These are phyloP conservation scores for Diplodus sargus DNA, from an alignment of 2,797 vertebrate genomes.

Conservation along the genomic window DNA sequence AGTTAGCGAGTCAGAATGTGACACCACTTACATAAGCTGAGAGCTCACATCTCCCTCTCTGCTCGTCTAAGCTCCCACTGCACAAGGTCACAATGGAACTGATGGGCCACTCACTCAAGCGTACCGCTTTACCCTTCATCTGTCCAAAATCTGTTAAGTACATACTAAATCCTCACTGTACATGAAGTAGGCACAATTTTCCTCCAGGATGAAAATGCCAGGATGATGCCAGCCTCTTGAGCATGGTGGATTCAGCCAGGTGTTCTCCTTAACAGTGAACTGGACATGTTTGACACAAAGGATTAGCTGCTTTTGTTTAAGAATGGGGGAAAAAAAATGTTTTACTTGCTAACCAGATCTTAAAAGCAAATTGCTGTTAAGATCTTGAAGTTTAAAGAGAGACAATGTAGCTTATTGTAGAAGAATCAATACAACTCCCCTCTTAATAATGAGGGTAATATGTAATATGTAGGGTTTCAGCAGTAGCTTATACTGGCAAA, in stretches of 20 bases:
- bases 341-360: not conserved
- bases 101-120: slow-evolving; percentile 71
- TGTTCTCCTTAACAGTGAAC: not conserved
- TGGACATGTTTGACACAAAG: not conserved
- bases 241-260: not conserved
- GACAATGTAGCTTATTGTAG: not conserved
- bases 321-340: not conserved
- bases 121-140: slow-evolving; percentile 61
- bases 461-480: not conserved
- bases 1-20: slow-evolving; percentile 63
- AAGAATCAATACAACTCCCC: not conserved
- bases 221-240: slow-evolving; percentile 23
- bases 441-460: not conserved
- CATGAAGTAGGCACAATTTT: slow-evolving; percentile 33
- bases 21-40: slow-evolving; percentile 71
- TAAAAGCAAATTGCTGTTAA: too few relatives aligned
- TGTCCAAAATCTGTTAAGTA: slow-evolving; percentile 70
- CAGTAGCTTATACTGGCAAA: not conserved
- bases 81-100: slow-evolving; percentile 68
- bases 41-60: slow-evolving; percentile 48
- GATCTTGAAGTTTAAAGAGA: not conserved
- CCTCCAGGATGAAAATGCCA: slow-evolving; percentile 35
- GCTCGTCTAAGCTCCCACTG: slow-evolving; percentile 57
- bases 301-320: too few relatives aligned
- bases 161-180: slow-evolving; percentile 64